Conservation (phyloP, 1,140 invertebrate genomes). For the Temnothorax longispinosus region DNA sequence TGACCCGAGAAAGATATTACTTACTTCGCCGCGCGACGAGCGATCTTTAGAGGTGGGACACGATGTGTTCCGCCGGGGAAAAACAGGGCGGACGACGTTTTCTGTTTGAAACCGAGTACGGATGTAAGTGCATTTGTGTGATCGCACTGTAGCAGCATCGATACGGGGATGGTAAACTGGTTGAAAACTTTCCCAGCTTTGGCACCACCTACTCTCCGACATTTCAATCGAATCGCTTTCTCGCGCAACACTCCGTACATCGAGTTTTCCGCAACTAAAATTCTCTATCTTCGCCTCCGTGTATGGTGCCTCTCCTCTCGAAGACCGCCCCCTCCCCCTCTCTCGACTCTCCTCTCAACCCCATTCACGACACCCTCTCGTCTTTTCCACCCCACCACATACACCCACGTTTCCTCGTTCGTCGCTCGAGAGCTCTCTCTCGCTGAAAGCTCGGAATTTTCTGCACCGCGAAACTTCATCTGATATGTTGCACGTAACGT, state of each 20-base stretch:
- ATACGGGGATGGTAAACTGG: constrained; percentile 58
- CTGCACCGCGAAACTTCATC: constrained; percentile 45
- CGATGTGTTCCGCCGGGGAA: constrained; percentile 6
- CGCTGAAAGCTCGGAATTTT: constrained; percentile 49
- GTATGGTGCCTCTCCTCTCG: background rate
- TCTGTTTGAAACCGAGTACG: constrained; percentile 10
- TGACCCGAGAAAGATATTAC: constrained; percentile 36
- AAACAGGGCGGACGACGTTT: constrained; percentile 35
- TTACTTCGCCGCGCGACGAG: constrained; percentile 51
- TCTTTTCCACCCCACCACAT: constrained; percentile 27
- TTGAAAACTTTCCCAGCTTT: constrained; percentile 67
- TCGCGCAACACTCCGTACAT: constrained; percentile 63
- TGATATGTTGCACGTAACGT: constrained; percentile 6
- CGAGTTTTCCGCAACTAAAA: constrained; percentile 64
- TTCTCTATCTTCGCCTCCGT: constrained; percentile 52
- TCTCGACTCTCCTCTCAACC: background rate
- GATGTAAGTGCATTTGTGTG: constrained; percentile 40
- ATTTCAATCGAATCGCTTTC: constrained; percentile 69
- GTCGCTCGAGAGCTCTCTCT: constrained; percentile 36
- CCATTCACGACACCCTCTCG: constrained; percentile 45
- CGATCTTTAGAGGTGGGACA: constrained; percentile 43
- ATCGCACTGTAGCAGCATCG: constrained; percentile 24
- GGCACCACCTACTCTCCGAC: constrained; percentile 60
- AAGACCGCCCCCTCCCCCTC: background rate
- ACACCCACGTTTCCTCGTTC: constrained; percentile 21